Base-by-base conservation (phyloP, 2,888 invertebrate genomes). In the Girardia tigrina region DNA sequence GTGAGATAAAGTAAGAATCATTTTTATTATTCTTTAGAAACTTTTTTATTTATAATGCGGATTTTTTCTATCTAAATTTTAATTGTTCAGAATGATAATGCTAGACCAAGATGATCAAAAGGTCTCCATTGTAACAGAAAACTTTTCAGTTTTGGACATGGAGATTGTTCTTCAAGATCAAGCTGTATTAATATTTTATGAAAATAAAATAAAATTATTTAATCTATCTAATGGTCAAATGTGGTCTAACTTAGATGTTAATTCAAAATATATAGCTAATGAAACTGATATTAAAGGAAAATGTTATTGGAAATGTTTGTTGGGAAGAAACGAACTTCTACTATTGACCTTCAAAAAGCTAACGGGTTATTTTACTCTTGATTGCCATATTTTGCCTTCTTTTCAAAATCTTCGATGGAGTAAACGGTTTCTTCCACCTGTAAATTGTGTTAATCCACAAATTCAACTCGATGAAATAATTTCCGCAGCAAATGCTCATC, bases 371-470 rank as follows among this genome's bases (percentile, higher is more conserved):
- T 56, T 56, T n/a, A 56, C n/a, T 56, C 56, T 56, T 16, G 56
- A 56, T 12, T 56, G 56, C 23, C 23, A 8, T 4, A 23, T 23
- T n/a, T 56, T 56, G 23, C 56, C 56, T 8, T 56, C n/a, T 12
- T 16, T 56, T 6, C n/a, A 4, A 23, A 56, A n/a, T n/a, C n/a
- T 56, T 12, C 56, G 56, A 56, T 56, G 56, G 56, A 56, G 56
- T 56, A 56, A 56, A 56, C 56, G 56, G 23, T 56, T 56, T 56
- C 56, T 56, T 56, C 56, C 56, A n/a, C 56, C 56, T 6, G 23
- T 56, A 6, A 56, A 56, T 56, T 56, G 4, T 56, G 23, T 23
- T 4, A 56, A 56, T 56, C 56, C 56, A 2, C 4, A n/a, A 12
- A 4, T 56, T 56, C 56, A 56, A 8, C 4, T 56, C 6, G n/a